Evolutionary conservation across 1,140 invertebrate species (phyloP), one percentile per base, ranked within the genome.

Genomic region (Trinorchestia longiramus): DNA sequence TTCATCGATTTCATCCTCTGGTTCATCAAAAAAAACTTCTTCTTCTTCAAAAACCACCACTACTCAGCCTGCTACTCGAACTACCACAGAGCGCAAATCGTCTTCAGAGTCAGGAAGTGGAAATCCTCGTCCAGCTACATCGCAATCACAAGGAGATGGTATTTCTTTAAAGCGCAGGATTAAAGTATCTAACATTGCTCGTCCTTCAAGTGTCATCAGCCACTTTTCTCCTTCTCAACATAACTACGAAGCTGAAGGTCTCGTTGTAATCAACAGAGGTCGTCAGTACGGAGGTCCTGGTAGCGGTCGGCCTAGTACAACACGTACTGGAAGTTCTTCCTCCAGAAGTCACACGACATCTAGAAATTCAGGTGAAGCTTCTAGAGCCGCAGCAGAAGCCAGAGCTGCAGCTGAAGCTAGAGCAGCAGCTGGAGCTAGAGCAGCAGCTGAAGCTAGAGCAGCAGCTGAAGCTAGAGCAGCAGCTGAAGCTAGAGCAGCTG

Each of bases 141-240:
- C 41, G 41, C 90, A 92, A 11, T 94, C 44, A 40, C 92, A 94
- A 47, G 40, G 92, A 6, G 92, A 0, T 47, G 92, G 95, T n/a
- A 11, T 96, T 87, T 19, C 43, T 40, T 36, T 91, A 47, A 96
- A 91, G 43, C 44, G 92, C 3, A 94, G 92, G 43, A 94, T 94
- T 45, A 94, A 94, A 43, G 92, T 94, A 40, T 43, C 44, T 45
- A 94, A 94, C 92, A 77, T 28, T 44, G 87, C 77, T 3, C 62
- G 95, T 40, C 62, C 87, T 0, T 91, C 95, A 53, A 42, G 87
- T 15, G 87, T 91, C 43, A 96, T 96, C 41, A 95, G 57, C 40
- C 96, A 96, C 53, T 96, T 95, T n/a, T 53, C 92, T 42, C 95
- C 95, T 23, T 95, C 96, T 42, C 95, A 95, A 44, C 96, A 96